phyloP scores from a whole-genome alignment of 2,113 vertebrate species.

The Perca flavescens region DNA sequence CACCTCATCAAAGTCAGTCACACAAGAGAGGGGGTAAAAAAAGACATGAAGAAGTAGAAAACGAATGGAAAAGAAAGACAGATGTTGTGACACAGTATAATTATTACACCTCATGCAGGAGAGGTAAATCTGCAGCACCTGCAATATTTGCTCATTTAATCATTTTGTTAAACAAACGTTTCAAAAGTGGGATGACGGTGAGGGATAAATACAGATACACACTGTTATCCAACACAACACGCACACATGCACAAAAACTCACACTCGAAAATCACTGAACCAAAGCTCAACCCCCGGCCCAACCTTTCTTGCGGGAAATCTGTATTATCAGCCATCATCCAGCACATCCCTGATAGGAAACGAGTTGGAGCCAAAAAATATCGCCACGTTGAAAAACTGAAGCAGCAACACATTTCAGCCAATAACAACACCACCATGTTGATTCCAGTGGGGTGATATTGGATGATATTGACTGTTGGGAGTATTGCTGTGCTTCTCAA shows the following conservation, averaged over 20 bases:
- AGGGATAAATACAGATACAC: slow-evolving; percentile 11
- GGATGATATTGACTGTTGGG: slow-evolving; percentile 78
- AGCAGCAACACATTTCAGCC: slow-evolving; percentile 72
- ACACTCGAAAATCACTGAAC: slow-evolving; percentile 30
- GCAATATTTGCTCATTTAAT: slow-evolving; percentile 44
- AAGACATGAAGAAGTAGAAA: slow-evolving; percentile 1
- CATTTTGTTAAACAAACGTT: slow-evolving; percentile 49
- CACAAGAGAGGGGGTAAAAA: slow-evolving; percentile 11
- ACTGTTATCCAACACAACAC: slow-evolving; percentile 26
- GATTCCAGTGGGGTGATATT: slow-evolving; percentile 76
- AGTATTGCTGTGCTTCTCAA: slow-evolving; percentile 73
- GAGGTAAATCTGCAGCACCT: neutral
- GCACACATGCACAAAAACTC: neutral
- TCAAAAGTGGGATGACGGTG: neutral
- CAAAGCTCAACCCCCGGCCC: slow-evolving; percentile 28
- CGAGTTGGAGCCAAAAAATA: slow-evolving; percentile 58
- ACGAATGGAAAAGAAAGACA: neutral
- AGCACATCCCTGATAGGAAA: slow-evolving; percentile 54
- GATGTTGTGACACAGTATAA: slow-evolving; percentile 32
- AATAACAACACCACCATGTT: slow-evolving; percentile 75
- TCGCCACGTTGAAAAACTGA: slow-evolving; percentile 33
- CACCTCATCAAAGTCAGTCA: slow-evolving; percentile 74
- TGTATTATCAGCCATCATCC: slow-evolving; percentile 58
- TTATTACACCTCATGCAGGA: slow-evolving; percentile 20
- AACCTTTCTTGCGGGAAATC: slow-evolving; percentile 53